A percentile compares a stretch with the other conserved stretches of the same genome.
phyloP scores from a whole-genome alignment of 2,888 invertebrate genomes.

The Napeogenes inachia region DNA sequence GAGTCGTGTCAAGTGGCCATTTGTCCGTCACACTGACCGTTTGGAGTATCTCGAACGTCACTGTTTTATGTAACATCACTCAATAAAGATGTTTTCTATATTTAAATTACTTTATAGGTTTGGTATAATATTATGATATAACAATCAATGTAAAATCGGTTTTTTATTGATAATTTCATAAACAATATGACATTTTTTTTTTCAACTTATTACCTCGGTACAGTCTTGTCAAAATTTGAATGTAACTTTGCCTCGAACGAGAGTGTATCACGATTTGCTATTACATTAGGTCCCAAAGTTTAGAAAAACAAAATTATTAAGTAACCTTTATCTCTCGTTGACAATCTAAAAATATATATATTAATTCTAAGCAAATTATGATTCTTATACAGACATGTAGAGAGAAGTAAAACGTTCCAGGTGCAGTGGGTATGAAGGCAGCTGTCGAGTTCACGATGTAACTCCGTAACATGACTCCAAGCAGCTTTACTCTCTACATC shows the following conservation, averaged over 20 bases:
- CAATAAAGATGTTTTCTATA: slow-evolving; percentile 25
- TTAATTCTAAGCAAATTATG: no score
- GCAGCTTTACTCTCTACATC: slow-evolving; percentile 63
- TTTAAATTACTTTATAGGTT: background rate
- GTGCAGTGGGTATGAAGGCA: slow-evolving; percentile 40
- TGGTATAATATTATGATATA: background rate
- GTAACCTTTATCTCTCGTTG: no score
- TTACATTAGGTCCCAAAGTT: no score
- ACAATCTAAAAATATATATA: no score
- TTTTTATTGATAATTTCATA: background rate
- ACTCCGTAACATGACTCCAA: slow-evolving; percentile 66
- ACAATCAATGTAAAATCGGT: background rate
- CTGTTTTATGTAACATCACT: slow-evolving; percentile 30
- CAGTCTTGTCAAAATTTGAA: no score
- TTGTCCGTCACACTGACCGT: slow-evolving; percentile 65
- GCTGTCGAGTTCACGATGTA: slow-evolving; percentile 57
- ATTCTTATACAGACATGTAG: background rate
- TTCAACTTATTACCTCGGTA: no score
- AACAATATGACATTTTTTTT: no score
- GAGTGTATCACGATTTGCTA: no score
- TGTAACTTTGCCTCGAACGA: no score
- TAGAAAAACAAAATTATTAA: no score
- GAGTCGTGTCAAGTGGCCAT: slow-evolving; percentile 63
- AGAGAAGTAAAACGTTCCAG: background rate
- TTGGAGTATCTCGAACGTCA: slow-evolving; percentile 36